A percentile compares a stretch with the other conserved stretches of the same genome.
phyloP scores from a whole-genome alignment of 1,140 invertebrate species.

The Halictus rubicundus region DNA sequence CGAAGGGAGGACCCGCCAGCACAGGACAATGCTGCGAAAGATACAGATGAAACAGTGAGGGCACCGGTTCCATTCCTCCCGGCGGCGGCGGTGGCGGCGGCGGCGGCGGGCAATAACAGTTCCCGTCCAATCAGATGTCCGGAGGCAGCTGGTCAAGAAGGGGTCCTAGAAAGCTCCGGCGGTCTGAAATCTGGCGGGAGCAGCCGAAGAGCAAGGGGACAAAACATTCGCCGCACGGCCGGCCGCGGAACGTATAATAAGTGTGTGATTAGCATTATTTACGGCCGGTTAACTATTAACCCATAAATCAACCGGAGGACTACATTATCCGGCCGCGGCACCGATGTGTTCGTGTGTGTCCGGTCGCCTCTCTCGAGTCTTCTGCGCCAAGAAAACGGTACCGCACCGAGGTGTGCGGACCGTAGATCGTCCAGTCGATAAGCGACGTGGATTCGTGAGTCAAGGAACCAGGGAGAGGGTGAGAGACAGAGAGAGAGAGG shows the following conservation, averaged over 20 bases:
- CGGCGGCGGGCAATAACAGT: constrained; percentile 15
- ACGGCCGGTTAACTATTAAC: constrained; percentile 80
- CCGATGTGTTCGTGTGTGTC: constrained; percentile 52
- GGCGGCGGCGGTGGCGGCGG: too few relatives aligned
- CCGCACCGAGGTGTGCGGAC: constrained; percentile 51
- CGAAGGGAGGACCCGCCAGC: background rate
- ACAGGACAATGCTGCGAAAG: background rate
- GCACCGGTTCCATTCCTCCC: background rate
- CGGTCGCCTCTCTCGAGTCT: constrained; percentile 10
- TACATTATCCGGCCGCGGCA: constrained; percentile 68
- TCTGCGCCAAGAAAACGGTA: constrained; percentile 55
- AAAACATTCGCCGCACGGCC: constrained; percentile 73
- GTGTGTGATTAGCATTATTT: constrained; percentile 81
- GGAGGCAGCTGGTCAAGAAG: background rate
- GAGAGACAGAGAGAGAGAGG: background rate
- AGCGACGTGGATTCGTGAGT: constrained; percentile 45
- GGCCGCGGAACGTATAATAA: constrained; percentile 77
- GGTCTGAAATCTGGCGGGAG: constrained; percentile 57
- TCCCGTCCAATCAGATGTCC: constrained; percentile 9
- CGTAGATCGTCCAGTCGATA: constrained; percentile 59
- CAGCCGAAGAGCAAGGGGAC: constrained; percentile 53
- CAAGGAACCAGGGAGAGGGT: constrained; percentile 35
- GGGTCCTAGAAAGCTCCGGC: background rate
- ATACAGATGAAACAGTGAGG: background rate
- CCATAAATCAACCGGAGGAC: constrained; percentile 77